phyloP scores from a whole-genome alignment of 2,888 invertebrate genomes.

The Cremastinae sp. region DNA sequence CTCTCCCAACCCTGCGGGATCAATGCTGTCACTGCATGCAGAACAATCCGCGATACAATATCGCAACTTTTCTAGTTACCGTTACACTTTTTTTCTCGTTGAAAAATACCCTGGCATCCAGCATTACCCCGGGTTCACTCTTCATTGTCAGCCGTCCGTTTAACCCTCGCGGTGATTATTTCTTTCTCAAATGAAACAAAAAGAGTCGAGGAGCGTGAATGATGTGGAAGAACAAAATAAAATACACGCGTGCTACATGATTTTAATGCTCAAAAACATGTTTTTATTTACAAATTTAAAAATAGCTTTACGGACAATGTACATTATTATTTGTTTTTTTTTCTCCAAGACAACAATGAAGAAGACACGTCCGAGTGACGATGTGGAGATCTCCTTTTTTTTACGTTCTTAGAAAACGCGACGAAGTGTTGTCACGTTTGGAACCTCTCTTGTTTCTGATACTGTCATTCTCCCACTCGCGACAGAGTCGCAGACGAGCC shows the following conservation, averaged over 20 bases:
- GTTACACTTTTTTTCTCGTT: not conserved
- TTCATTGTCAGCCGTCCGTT: conserved; percentile 2
- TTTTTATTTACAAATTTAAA: no score
- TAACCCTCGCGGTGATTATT: not conserved
- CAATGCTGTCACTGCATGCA: conserved; percentile 69
- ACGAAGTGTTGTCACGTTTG: conserved; percentile 8
- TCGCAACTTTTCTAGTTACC: conserved; percentile 25
- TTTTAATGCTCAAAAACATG: no score
- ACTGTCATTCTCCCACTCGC: not conserved
- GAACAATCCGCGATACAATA: conserved; percentile 63
- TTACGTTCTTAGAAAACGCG: not conserved
- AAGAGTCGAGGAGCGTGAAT: not conserved
- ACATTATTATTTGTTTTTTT: not conserved
- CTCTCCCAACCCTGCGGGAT: conserved; percentile 60
- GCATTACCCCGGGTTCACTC: conserved; percentile 12
- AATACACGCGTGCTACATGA: not conserved
- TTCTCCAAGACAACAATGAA: not conserved
- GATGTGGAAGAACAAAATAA: not conserved
- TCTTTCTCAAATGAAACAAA: not conserved
- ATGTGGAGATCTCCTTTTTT: not conserved
- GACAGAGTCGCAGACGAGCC: no score
- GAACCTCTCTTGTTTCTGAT: not conserved
- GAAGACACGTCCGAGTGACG: not conserved
- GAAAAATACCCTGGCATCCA: not conserved
- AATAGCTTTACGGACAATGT: not conserved